Conservation (phyloP, 2,797 vertebrate genomes). For the Leptatherina wallacei region DNA sequence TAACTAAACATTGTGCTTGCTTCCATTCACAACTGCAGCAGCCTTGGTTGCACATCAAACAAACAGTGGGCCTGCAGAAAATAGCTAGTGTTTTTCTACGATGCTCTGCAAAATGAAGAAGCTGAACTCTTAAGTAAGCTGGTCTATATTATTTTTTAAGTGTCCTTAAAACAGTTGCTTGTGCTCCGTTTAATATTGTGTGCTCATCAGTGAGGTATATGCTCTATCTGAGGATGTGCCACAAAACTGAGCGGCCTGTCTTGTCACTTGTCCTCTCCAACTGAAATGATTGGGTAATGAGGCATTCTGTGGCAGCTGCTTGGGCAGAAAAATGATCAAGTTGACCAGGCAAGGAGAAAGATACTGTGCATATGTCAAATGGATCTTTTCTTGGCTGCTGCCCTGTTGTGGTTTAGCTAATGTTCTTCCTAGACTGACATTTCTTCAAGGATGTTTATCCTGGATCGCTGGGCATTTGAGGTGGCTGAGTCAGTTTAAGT, state of each 20-base stretch:
- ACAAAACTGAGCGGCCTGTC: constrained; percentile 16
- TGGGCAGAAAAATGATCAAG: constrained; percentile 72
- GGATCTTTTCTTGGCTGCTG: constrained; percentile 31
- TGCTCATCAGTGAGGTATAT: constrained; percentile 5
- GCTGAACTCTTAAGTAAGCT: background rate
- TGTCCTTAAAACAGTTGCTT: constrained; percentile 2
- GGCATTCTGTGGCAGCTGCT: constrained; percentile 62
- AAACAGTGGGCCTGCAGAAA: background rate
- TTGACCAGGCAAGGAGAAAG: constrained; percentile 48
- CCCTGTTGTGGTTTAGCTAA: constrained; percentile 36
- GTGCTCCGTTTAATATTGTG: constrained; percentile 6
- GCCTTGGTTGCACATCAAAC: constrained; percentile 3
- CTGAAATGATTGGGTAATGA: constrained; percentile 70
- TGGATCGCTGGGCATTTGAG: constrained; percentile 67
- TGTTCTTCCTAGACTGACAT: constrained; percentile 61
- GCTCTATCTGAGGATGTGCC: constrained; percentile 3
- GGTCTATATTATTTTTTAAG: background rate
- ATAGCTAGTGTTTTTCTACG: background rate
- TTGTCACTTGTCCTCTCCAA: constrained; percentile 55
- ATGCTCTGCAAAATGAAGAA: background rate
- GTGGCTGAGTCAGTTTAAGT: constrained; percentile 50
- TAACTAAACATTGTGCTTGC: background rate
- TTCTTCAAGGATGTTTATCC: constrained; percentile 70
- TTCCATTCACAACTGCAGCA: background rate
- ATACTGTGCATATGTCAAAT: constrained; percentile 54